These are phyloP conservation scores for Mirounga angustirostris DNA, from an alignment of 2,113 vertebrate genomes.

Conservation along the genomic window DNA sequence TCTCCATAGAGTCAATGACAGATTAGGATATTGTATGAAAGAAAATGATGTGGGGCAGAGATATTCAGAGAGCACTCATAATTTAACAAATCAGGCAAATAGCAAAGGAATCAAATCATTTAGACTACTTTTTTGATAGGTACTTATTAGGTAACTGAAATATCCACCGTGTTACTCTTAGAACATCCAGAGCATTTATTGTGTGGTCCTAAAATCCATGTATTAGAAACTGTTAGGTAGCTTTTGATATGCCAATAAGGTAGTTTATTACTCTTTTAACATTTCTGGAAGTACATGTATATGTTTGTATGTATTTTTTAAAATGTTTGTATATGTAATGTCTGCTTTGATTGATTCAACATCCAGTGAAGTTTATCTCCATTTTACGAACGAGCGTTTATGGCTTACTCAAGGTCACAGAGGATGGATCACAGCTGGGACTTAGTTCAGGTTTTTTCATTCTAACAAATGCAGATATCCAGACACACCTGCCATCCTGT, in stretches of 20 bases:
- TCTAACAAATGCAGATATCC: neutral
- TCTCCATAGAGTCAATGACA: neutral
- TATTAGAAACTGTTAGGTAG: neutral
- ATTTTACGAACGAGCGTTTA: neutral
- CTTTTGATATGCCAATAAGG: neutral
- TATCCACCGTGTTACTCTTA: neutral
- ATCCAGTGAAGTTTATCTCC: neutral
- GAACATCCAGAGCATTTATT: neutral
- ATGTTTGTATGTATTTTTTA: neutral
- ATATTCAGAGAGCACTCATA: neutral
- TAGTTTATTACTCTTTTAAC: neutral
- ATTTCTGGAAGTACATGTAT: neutral
- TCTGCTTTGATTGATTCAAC: neutral
- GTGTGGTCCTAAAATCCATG: neutral
- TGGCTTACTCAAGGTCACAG: neutral
- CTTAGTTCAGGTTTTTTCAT: neutral
- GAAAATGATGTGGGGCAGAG: neutral
- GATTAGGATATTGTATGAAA: neutral
- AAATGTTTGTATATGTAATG: neutral
- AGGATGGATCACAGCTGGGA: neutral
- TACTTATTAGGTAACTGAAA: neutral
- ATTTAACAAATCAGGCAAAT: conserved; percentile 14
- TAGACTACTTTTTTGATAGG: neutral
- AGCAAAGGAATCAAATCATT: neutral
- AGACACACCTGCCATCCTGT: neutral